These are phyloP conservation scores for Mesocentrotus franciscanus DNA, from an alignment of 53 echinoderm and acorn worm genomes.

Conservation along the genomic window DNA sequence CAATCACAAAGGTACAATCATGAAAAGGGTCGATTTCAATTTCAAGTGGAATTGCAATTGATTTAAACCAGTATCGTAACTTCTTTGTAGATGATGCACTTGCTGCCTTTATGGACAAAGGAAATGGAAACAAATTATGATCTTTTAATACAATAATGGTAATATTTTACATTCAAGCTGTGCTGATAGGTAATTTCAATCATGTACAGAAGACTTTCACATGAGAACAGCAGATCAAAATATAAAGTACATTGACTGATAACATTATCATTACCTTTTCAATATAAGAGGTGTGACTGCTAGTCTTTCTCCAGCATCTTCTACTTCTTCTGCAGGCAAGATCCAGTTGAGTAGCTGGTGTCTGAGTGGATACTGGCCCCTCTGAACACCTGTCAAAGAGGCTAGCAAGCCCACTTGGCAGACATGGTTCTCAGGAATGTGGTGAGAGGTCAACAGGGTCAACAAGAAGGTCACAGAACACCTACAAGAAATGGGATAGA, in stretches of 20 bases:
- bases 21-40: too few species aligned
- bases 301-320: conserved; percentile 78
- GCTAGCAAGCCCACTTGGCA: conserved; percentile 68
- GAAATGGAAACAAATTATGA: background rate
- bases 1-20: too few species aligned
- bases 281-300: conserved; percentile 39
- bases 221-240: too few species aligned
- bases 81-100: too few species aligned
- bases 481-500: conserved; percentile 34
- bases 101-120: too few species aligned
- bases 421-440: conserved; percentile 87
- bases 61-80: too few species aligned
- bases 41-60: too few species aligned
- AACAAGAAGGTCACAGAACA: conserved; percentile 78
- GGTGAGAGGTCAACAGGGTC: conserved; percentile 67
- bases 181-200: too few species aligned
- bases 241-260: background rate
- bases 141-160: background rate
- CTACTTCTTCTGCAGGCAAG: conserved; percentile 77
- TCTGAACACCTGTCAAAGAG: conserved; percentile 68
- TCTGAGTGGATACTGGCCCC: conserved; percentile 78
- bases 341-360: conserved; percentile 88
- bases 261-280: background rate
- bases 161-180: background rate
- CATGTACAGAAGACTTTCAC: too few species aligned